Percentiles rank a stretch among this genome's conserved stretches.
Conservation (phyloP, 1,140 invertebrate species). For the Popillia japonica region DNA sequence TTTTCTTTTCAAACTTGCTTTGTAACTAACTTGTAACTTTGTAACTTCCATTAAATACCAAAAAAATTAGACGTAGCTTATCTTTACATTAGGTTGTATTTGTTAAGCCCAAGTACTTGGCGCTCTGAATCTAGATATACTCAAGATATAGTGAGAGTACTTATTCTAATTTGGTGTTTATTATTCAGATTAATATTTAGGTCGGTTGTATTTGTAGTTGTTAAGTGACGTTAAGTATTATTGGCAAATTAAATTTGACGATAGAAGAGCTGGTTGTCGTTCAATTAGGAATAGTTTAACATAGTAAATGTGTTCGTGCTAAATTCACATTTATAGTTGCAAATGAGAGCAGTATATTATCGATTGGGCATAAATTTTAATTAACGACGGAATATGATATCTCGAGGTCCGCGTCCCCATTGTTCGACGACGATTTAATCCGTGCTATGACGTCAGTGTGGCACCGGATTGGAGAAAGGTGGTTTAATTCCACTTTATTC, state of each 20-base stretch:
- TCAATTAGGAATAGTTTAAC: neutral
- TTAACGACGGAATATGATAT: slow-evolving; percentile 7
- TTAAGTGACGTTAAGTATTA: neutral
- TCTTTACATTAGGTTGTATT: no score
- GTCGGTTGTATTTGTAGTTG: no score
- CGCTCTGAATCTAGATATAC: no score
- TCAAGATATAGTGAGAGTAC: no score
- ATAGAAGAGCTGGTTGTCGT: neutral
- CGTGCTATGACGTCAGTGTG: neutral
- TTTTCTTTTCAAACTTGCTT: no score
- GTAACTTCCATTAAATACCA: no score
- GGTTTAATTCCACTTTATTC: slow-evolving; percentile 10
- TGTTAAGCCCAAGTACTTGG: no score
- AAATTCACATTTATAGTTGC: neutral
- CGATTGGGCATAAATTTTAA: slow-evolving; percentile 30
- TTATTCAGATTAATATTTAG: no score
- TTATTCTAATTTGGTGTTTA: no score
- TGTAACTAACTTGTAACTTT: no score
- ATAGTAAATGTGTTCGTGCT: neutral
- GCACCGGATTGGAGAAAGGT: neutral
- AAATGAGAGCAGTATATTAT: neutral
- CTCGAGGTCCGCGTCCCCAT: neutral
- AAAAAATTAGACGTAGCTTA: no score
- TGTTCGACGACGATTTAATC: slow-evolving; percentile 28
- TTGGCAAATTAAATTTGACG: neutral